These are phyloP conservation scores for Ceyx margarethae DNA, from an alignment of 2,113 vertebrate species.

Conservation along the genomic window DNA sequence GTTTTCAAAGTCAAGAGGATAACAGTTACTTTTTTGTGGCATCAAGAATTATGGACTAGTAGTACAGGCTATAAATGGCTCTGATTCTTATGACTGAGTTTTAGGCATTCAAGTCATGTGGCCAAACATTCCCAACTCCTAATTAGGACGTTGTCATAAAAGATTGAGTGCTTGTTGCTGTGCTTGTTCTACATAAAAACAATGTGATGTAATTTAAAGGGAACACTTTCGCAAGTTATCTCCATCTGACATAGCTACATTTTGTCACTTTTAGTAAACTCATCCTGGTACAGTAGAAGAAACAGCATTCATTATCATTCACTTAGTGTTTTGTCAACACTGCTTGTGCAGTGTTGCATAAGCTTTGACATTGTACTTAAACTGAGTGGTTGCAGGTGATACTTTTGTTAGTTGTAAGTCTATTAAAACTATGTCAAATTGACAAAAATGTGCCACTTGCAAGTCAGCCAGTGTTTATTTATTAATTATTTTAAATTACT, in stretches of 20 bases:
- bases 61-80: neutral
- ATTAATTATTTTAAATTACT: neutral
- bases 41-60: neutral
- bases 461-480: neutral
- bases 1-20: neutral
- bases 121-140: neutral
- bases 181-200: neutral
- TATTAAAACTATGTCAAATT: neutral
- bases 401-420: neutral
- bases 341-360: neutral
- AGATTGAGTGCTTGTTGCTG: neutral
- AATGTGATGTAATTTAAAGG: neutral
- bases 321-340: neutral
- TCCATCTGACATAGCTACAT: neutral
- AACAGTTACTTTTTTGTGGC: neutral
- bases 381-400: neutral
- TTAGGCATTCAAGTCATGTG: neutral
- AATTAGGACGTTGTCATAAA: slow-evolving; percentile 24
- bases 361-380: neutral
- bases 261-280: neutral
- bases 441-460: neutral
- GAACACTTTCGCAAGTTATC: neutral
- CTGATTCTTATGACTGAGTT: slow-evolving; percentile 1
- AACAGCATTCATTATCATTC: neutral
- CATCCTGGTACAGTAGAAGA: neutral